A percentile compares a stretch with the other conserved stretches of the same genome.
These are phyloP conservation scores for Percina caprodes DNA, from an alignment of 2,113 vertebrate species.

Conservation along the genomic window DNA sequence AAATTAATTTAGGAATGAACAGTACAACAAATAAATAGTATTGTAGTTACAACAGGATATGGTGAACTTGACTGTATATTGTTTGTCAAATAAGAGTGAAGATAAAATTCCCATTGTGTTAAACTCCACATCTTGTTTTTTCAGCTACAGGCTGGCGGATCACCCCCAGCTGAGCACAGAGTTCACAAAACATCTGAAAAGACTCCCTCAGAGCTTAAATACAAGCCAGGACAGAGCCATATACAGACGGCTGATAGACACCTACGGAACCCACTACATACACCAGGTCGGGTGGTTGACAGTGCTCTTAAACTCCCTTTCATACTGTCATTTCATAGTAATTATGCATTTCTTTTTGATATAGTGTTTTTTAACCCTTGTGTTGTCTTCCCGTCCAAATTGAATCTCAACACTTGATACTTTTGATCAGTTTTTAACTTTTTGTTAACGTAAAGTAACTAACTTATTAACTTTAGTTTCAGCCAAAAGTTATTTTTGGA, in stretches of 20 bases:
- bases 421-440: no score
- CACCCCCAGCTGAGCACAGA: slow-evolving; percentile 81
- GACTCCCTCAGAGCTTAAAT: slow-evolving; percentile 74
- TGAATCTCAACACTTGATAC: no score
- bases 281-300: slow-evolving; percentile 70
- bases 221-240: slow-evolving; percentile 61
- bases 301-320: not conserved
- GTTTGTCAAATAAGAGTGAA: not conserved
- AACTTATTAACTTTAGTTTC: no score
- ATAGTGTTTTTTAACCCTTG: no score
- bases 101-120: not conserved
- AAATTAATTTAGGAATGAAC: not conserved
- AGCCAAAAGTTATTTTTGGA: no score
- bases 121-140: slow-evolving; percentile 45
- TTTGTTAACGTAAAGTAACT: no score
- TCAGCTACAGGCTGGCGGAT: slow-evolving; percentile 84
- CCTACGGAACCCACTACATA: slow-evolving; percentile 87
- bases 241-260: slow-evolving; percentile 81
- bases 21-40: not conserved
- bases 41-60: not conserved
- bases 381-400: no score
- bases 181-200: slow-evolving; percentile 80
- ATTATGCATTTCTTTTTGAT: not conserved
- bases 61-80: not conserved
- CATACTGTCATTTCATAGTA: not conserved